Base-by-base conservation (phyloP, 2,113 vertebrate species). In the Sisor rabdophorus region DNA sequence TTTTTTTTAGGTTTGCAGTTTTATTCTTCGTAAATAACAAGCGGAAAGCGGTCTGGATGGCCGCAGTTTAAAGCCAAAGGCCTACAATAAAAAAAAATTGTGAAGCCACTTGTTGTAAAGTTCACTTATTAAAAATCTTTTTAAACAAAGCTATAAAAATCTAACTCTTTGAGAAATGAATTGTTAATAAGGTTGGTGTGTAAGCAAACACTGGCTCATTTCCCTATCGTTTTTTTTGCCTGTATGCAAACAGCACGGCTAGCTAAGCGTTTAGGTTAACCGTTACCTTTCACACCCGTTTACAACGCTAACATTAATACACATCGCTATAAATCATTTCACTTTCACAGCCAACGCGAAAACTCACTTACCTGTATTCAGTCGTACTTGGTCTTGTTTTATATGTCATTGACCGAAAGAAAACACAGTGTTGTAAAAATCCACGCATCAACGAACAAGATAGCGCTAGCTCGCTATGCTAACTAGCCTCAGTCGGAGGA, bases 341-440 rank as follows among this genome's bases (percentile, higher is more conserved):
- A 50, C n/a, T 2, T n/a, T 20, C 8, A 26, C 11, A 19, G 1
- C 17, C 22, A n/a, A 52, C 44, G 26, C 17, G 17, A 82, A 44
- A 30, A 32, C 17, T 0, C 0, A 65, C 90, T 87, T 89, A 92
- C 91, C 91, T 89, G 86, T 85, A 89, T 74, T 86, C 83, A 86
- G 87, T 89, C 85, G 84, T 80, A 79, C 85, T 82, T 84, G 86
- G 83, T 82, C 86, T 86, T 89, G 86, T 84, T 87, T 86, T 89
- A 87, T 84, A 88, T 87, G 84, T 90, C 92, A 93, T 92, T 90
- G 91, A 92, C 89, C 86, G 91, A 84, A 86, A 86, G 50, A 88
- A 85, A 85, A 74, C 82, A 84, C 85, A 77, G 84, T 72, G 84
- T 85, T 81, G 87, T 87, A 86, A 83, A 44, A 87, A 88, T 89